A percentile compares a stretch with the other conserved stretches of the same genome.
phyloP scores from a whole-genome alignment of 2,888 invertebrate species.

The Caradrina clavipalpis region DNA sequence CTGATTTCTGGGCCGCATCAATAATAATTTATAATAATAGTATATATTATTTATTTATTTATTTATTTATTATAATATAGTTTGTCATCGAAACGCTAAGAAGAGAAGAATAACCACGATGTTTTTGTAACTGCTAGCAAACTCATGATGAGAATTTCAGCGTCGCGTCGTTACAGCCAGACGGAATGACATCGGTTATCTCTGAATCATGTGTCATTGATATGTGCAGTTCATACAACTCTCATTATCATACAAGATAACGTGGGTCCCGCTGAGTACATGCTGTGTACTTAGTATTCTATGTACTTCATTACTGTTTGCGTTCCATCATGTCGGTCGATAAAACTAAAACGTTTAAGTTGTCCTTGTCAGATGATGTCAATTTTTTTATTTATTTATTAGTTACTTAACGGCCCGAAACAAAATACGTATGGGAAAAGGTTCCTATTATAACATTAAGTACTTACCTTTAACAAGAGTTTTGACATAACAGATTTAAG shows the following conservation, averaged over 20 bases:
- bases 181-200: constrained; percentile 31
- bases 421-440: no score
- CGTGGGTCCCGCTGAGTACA: constrained; percentile 22
- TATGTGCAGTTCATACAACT: constrained; percentile 45
- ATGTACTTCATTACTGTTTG: constrained; percentile 13
- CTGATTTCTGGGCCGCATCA: no score
- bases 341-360: background rate
- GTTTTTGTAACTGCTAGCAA: background rate
- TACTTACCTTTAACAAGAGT: no score
- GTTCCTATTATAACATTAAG: no score
- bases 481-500: no score
- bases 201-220: constrained; percentile 39
- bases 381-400: no score
- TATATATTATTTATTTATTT: no score
- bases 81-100: no score
- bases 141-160: constrained; percentile 5
- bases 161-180: constrained; percentile 15
- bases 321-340: background rate
- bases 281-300: constrained; percentile 29
- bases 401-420: no score
- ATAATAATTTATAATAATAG: no score
- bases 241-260: constrained; percentile 39
- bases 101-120: no score
- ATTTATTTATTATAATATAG: no score
- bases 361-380: background rate